A percentile compares a stretch with the other conserved stretches of the same genome.
These are phyloP conservation scores for Myiothlypis coronata DNA, from an alignment of 2,797 vertebrate species.

Conservation along the genomic window DNA sequence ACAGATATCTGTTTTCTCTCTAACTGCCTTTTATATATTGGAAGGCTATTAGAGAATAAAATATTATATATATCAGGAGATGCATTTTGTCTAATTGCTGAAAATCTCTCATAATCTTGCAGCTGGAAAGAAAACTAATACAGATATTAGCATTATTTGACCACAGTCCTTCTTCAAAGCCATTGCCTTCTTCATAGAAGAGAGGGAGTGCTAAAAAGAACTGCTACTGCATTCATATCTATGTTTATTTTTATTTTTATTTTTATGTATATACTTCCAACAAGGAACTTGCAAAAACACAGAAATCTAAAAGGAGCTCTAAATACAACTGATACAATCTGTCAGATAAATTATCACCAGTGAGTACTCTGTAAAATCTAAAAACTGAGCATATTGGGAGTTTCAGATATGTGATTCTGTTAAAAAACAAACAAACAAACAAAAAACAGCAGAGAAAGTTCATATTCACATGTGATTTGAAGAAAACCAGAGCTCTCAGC, in stretches of 20 bases:
- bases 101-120: neutral
- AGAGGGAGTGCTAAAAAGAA: neutral
- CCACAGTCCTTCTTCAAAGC: neutral
- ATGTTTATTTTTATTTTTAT: neutral
- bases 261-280: neutral
- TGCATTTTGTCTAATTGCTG: neutral
- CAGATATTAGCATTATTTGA: neutral
- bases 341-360: neutral
- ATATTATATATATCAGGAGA: neutral
- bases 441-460: neutral
- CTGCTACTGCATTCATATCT: neutral
- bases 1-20: neutral
- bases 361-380: neutral
- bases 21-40: neutral
- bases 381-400: neutral
- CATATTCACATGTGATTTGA: neutral
- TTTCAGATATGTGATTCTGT: neutral
- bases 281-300: neutral
- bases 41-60: neutral
- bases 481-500: neutral
- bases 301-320: neutral
- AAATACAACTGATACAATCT: neutral
- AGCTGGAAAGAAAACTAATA: neutral
- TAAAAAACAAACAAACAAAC: neutral
- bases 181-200: neutral